Evolutionary conservation across 2,888 invertebrate species (phyloP).

Genomic region (Galerucella calmariensis): DNA sequence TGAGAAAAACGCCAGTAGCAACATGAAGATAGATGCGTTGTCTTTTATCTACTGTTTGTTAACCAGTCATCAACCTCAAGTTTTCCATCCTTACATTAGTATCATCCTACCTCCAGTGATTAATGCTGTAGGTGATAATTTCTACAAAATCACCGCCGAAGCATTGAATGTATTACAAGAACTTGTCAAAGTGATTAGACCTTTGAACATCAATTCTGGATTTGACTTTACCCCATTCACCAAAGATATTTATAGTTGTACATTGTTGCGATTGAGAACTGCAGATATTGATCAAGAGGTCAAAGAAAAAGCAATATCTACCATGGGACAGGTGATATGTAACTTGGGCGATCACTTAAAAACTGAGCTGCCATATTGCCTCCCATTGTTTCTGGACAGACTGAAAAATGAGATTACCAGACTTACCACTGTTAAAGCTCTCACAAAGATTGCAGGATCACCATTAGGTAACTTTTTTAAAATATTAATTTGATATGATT

Average conservation of each 20-base stretch:
- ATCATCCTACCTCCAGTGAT: constrained; percentile 87
- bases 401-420: constrained; percentile 97
- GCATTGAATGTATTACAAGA: constrained; percentile 93
- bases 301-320: constrained; percentile 96
- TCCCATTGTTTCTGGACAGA: constrained; percentile 95
- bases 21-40: constrained; percentile 97
- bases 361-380: constrained; percentile 83
- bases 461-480: constrained; percentile 70
- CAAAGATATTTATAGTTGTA: constrained; percentile 83
- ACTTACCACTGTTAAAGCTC: constrained; percentile 93
- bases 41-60: constrained; percentile 89
- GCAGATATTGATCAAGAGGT: constrained; percentile 99
- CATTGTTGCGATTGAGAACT: constrained; percentile 86
- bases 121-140: constrained; percentile 91
- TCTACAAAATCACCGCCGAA: constrained; percentile 99
- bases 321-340: constrained; percentile 94
- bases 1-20: constrained; percentile 94
- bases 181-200: constrained; percentile 92
- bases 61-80: constrained; percentile 80
- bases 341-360: constrained; percentile 89
- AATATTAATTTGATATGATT: background rate
- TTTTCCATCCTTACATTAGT: constrained; percentile 84
- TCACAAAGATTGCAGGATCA: constrained; percentile 93
- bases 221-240: constrained; percentile 85
- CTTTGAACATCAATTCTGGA: constrained; percentile 71